Evolutionary conservation across 2,888 invertebrate genomes (phyloP), one percentile per base, ranked within the genome.

Genomic region (Nomada goodeniana): DNA sequence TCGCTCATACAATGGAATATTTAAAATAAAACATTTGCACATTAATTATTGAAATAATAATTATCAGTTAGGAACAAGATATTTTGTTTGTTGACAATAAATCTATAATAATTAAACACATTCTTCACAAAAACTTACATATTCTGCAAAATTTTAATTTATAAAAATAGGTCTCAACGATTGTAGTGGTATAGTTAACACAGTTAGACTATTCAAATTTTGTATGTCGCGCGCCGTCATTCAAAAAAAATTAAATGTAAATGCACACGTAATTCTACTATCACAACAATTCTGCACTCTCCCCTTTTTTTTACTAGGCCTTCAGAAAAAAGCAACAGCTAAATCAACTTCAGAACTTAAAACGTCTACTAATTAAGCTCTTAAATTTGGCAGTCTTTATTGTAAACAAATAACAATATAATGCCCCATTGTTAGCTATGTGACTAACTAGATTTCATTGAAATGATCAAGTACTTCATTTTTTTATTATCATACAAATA

Each of bases 401-500:
- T 23, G 23, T 52, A 65, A 87, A 80, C 52, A 61, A 78, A 80
- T 59, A 84, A 85, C 68, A 63, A 80, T 79, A 76, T 78, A 87
- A 88, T 86, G 76, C 81, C 82, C 82, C 78, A 76, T 81, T 65
- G 55, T 77, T 77, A 83, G 29, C 50, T 71, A 26, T 74, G 59
- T 73, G 76, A 80, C 73, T 80, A 80, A 76, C 68, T 69, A 65
- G 61, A 78, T 86, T 87, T 85, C 80, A 87, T 84, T 84, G 74
- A 86, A 87, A 88, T 80, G 87, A 83, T 85, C 76, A 84, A 86
- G 85, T 85, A 86, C 71, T 86, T 85, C 86, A 88, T 59, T 76
- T 65, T 87, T 88, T 86, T 88, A 87, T 90, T 92, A 92, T 92
- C 78, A 86, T 92, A 93, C 92, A 93, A 85, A 84, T 92, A 91